These are phyloP conservation scores for Sycophila sp. DNA, from an alignment of 1,140 invertebrate genomes.

Conservation along the genomic window DNA sequence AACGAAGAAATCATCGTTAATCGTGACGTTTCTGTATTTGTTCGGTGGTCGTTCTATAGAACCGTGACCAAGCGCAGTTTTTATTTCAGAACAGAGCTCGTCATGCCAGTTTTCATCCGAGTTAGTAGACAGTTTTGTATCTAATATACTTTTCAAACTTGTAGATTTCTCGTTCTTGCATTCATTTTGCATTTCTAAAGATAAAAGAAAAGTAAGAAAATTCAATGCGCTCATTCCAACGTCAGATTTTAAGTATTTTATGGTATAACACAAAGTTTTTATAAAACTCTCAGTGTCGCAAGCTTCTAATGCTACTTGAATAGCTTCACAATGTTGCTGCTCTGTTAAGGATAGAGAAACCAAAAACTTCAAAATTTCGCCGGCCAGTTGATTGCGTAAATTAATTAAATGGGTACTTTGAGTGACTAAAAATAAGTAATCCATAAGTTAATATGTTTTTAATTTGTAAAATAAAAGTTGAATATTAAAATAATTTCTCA, in stretches of 20 bases:
- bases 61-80: background rate
- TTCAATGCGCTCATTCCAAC: slow-evolving; percentile 53
- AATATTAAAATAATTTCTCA: slow-evolving; percentile 53
- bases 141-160: slow-evolving; percentile 44
- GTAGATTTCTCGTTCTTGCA: slow-evolving; percentile 40
- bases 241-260: slow-evolving; percentile 48
- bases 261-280: slow-evolving; percentile 57
- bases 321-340: slow-evolving; percentile 54
- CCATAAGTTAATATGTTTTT: too few species aligned
- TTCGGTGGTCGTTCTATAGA: background rate
- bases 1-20: slow-evolving; percentile 26
- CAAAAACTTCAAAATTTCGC: slow-evolving; percentile 64
- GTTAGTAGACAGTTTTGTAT: slow-evolving; percentile 32
- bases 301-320: slow-evolving; percentile 55
- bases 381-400: slow-evolving; percentile 63
- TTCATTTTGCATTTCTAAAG: slow-evolving; percentile 55
- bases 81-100: background rate
- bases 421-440: slow-evolving; percentile 49
- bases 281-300: slow-evolving; percentile 54
- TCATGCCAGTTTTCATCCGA: background rate
- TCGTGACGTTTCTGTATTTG: slow-evolving; percentile 3
- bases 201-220: slow-evolving; percentile 54
- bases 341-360: slow-evolving; percentile 55
- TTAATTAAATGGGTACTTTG: slow-evolving; percentile 53
- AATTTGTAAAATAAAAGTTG: too few species aligned